Percentiles rank a stretch among this genome's conserved stretches.
phyloP scores from a whole-genome alignment of 2,888 invertebrate genomes.

The Watsonalla cultraria region DNA sequence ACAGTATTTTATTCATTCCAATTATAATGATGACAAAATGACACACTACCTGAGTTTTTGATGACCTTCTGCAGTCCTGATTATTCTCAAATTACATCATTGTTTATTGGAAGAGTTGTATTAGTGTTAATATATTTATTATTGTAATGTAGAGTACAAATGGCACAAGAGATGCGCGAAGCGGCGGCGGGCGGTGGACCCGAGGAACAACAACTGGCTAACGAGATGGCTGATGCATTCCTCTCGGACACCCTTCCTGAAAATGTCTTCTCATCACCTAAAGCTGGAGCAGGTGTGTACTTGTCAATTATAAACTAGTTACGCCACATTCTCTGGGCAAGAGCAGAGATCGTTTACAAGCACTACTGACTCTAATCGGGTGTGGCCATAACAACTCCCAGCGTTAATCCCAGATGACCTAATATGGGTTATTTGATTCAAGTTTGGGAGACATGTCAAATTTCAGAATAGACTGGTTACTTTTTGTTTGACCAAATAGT shows the following conservation, averaged over 20 bases:
- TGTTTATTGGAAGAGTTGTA: not conserved
- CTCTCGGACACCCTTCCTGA: constrained; percentile 96
- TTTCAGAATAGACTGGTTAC: too few relatives aligned
- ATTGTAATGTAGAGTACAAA: constrained; percentile 84
- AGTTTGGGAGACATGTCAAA: constrained; percentile 56
- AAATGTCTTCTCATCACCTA: constrained; percentile 95
- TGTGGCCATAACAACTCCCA: constrained; percentile 69
- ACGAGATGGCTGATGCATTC: constrained; percentile 98
- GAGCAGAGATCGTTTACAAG: constrained; percentile 54
- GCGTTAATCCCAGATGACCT: constrained; percentile 73
- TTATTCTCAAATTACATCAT: constrained; percentile 4
- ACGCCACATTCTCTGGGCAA: constrained; percentile 76
- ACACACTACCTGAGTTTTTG: constrained; percentile 59
- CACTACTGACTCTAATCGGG: constrained; percentile 69
- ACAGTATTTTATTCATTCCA: not conserved
- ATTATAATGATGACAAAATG: constrained; percentile 56
- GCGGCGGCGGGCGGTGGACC: constrained; percentile 89
- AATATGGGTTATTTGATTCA: constrained; percentile 69
- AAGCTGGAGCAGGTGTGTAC: constrained; percentile 86
- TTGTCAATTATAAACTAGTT: not conserved
- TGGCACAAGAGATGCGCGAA: constrained; percentile 99
- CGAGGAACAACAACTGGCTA: constrained; percentile 96
- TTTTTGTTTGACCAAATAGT: too few relatives aligned
- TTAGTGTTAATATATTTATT: not conserved
- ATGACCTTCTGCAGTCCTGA: constrained; percentile 74